Evolutionary conservation across 2,888 invertebrate species (phyloP), one percentile per base, ranked within the genome.

Genomic region (Macaria notata): DNA sequence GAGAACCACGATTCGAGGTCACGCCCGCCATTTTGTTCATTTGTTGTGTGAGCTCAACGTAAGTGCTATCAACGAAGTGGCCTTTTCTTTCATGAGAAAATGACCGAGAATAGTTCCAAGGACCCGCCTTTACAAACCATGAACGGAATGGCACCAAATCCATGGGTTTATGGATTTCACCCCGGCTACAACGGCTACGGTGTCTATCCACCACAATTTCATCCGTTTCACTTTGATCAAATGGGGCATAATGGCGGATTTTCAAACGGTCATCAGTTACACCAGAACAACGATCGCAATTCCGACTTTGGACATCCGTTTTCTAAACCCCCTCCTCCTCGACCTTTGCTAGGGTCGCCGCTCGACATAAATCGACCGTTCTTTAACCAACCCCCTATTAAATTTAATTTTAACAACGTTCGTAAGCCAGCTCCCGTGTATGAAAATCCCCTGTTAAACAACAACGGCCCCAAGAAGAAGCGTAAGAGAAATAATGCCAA

Each of bases 401-500:
- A 91, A 64, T 92, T 92, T 71, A 91, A 92, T 76, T 75, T 92
- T 3, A 89, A 88, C 65, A 84, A 78, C 58, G 75, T 80, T 60
- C 80, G 83, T 62, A 90, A 89, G 71, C 78, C 86, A 59, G 71
- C 85, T 59, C 88, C 87, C n/a, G 69, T 86, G 62, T 79, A 80
- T 66, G 90, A 87, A 72, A 91, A 88, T 71, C 91, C 89, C 46
- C 81, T 91, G 29, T 45, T 59, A 33, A 89, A 83, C 64, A 84
- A 74, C 69, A 93, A 92, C 56, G 92, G 92, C 8, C 92, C 93
- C 0, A 96, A 96, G 88, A 96, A 95, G 86, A 96, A 96, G 78
- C 93, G 95, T 52, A 96, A 95, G 84, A 93, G 94, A 66, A 71
- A 93, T 67, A 86, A 88, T 51, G 88, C 88, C 68, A 92, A 88